Conservation (phyloP, 2,113 vertebrate species). For the Lampris incognitus region DNA sequence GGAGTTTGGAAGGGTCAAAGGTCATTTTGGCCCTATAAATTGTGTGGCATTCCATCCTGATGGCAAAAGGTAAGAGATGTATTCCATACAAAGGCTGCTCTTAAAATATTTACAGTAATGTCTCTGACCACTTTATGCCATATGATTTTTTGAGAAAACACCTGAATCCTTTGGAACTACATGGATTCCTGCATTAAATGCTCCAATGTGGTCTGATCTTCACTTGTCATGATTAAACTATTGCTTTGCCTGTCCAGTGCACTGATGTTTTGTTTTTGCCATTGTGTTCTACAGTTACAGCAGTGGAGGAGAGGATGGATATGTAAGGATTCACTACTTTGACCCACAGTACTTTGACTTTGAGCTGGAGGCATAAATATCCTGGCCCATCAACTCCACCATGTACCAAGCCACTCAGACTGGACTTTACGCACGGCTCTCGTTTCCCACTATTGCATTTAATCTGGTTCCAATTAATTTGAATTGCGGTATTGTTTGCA, state of each 20-base stretch:
- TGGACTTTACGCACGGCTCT: slow-evolving; percentile 29
- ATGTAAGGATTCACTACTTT: slow-evolving; percentile 96
- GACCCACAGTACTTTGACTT: slow-evolving; percentile 98
- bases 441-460: slow-evolving; percentile 42
- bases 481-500: slow-evolving; percentile 26
- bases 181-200: too few species aligned
- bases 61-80: slow-evolving; percentile 89
- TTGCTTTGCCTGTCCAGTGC: background rate
- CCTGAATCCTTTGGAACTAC: too few species aligned
- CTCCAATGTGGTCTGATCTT: too few species aligned
- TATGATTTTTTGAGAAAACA: too few species aligned
- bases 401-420: slow-evolving; percentile 10
- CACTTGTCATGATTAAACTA: too few species aligned
- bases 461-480: slow-evolving; percentile 42
- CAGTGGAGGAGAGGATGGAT: slow-evolving; percentile 97
- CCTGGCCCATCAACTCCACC: background rate
- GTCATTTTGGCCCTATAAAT: slow-evolving; percentile 98
- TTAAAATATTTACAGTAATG: background rate
- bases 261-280: background rate
- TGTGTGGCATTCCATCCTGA: slow-evolving; percentile 97
- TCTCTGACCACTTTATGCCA: too few species aligned
- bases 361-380: slow-evolving; percentile 90
- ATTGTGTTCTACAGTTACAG: slow-evolving; percentile 87
- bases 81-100: too few species aligned
- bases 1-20: slow-evolving; percentile 97